These are phyloP conservation scores for Gallirallus australis DNA, from an alignment of 2,797 vertebrate genomes.

Conservation along the genomic window DNA sequence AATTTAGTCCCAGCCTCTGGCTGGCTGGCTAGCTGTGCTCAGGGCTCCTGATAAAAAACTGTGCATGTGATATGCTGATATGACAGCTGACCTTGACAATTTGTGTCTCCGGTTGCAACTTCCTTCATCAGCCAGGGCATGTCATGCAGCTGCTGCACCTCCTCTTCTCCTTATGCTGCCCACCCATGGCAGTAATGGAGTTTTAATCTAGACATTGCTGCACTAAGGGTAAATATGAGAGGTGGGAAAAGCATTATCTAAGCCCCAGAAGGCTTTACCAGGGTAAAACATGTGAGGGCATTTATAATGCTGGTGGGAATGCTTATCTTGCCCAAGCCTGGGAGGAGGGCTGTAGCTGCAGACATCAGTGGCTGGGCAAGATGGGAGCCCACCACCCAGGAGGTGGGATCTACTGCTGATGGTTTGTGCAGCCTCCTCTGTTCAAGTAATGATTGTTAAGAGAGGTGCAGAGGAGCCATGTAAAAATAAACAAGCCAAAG, in stretches of 20 bases:
- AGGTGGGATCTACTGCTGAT: background rate
- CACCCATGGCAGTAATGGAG: background rate
- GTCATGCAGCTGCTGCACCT: background rate
- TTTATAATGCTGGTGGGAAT: background rate
- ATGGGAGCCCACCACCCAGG: fast-evolving
- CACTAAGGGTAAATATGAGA: background rate
- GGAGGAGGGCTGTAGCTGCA: background rate
- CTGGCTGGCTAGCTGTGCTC: background rate
- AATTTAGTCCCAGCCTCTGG: background rate
- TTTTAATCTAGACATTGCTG: background rate
- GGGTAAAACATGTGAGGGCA: fast-evolving
- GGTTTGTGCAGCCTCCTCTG: fast-evolving
- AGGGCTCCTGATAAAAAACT: background rate
- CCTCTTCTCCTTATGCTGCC: background rate
- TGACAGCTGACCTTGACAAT: background rate
- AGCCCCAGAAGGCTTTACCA: background rate
- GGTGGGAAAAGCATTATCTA: background rate
- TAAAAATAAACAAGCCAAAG: background rate
- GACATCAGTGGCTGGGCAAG: background rate
- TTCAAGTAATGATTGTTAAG: background rate
- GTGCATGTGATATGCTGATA: background rate
- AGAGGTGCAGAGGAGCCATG: background rate
- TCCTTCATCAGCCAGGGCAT: background rate
- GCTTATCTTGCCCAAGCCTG: background rate
- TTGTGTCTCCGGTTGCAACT: background rate